Base-by-base conservation (phyloP, 2,797 vertebrate species). In the Urosaurus nigricauda region DNA sequence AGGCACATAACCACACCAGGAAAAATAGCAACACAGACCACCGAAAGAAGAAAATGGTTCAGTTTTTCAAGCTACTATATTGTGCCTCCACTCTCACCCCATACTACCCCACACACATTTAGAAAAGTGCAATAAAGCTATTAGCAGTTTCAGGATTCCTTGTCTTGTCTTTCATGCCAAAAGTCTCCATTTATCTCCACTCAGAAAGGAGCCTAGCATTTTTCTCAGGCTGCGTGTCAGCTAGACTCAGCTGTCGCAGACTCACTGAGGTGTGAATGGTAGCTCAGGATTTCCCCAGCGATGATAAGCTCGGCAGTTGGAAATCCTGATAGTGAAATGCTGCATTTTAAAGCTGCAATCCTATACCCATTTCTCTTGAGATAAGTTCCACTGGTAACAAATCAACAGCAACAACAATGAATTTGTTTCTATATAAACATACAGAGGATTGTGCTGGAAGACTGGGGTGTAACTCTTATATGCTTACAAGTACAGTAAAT, bases 221-320 rank as follows among this genome's bases (percentile, higher is more conserved):
- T 88, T 88, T 88, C 60, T 35, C 86, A 87, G 79, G 79, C 37
- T 60, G 32, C 74, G 12, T 87, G 86, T 87, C 86, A 82, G 32
- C 70, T 47, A 75, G 70, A 56, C 80, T 77, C 79, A 88, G 21
- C 79, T 88, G 87, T 65, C 79, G 16, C 37, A 47, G 70, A 63
- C 60, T 74, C 79, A 83, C 19, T 88, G 79, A 88, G 56, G 70
- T 88, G 79, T 83, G 73, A 83, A 88, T 74, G 56, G 79, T 82
- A 83, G 70, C 58, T 75, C 40, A 88, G 40, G 86, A 88, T 75
- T 73, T 88, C 87, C 79, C 71, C 19, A 63, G 70, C 75, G 87
- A 83, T 83, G 86, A 74, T 81, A 87, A 19, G 79, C 71, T 65
- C 74, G 32, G 79, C 79, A 87, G 53, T 40, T 79, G 63, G 77